Evolutionary conservation across 2,113 vertebrate genomes (phyloP).

Genomic region (Nematolebias whitei): DNA sequence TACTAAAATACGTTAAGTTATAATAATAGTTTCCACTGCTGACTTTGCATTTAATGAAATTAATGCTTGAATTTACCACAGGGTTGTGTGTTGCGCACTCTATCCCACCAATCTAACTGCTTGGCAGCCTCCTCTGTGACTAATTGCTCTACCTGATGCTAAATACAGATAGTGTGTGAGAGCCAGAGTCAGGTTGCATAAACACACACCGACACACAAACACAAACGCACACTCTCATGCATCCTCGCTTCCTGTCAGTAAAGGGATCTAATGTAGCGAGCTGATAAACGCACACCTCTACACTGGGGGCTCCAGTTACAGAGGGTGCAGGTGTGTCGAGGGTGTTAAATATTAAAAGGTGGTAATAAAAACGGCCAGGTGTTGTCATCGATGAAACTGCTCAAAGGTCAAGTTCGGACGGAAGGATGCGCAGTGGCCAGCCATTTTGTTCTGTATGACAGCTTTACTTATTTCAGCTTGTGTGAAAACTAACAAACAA

Average conservation of each 20-base stretch:
- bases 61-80: constrained; percentile 7
- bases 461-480: not conserved
- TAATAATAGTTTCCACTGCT: not conserved
- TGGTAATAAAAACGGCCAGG: constrained; percentile 59
- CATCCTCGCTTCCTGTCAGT: constrained; percentile 55
- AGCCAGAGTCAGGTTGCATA: constrained; percentile 54
- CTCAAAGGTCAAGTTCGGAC: constrained; percentile 60
- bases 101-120: constrained; percentile 40
- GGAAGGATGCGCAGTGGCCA: constrained; percentile 23
- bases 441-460: not conserved
- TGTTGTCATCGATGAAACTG: constrained; percentile 59
- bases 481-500: too few species aligned
- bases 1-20: not conserved
- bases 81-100: constrained; percentile 16
- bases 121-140: constrained; percentile 42
- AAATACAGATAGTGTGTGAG: constrained; percentile 65
- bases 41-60: constrained; percentile 26
- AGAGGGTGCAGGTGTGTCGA: constrained; percentile 42
- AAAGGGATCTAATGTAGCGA: constrained; percentile 68
- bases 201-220: constrained; percentile 1
- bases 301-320: constrained; percentile 58
- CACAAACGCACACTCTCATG: constrained; percentile 9
- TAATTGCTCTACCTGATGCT: constrained; percentile 65
- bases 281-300: constrained; percentile 36
- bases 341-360: constrained; percentile 71